These are phyloP conservation scores for Drosophila albomicans DNA, from an alignment of 1,140 invertebrate genomes.

Conservation along the genomic window DNA sequence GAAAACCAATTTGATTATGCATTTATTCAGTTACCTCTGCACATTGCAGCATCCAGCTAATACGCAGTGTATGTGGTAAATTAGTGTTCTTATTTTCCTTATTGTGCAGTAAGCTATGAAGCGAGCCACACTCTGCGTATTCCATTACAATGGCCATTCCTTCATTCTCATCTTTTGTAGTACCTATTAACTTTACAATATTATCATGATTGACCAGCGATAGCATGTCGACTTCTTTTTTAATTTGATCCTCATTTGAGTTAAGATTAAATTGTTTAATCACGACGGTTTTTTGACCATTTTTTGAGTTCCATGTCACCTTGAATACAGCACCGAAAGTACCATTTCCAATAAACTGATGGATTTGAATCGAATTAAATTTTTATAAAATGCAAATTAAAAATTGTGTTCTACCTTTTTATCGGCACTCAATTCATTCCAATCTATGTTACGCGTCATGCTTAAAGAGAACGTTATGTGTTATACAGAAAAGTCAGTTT, in stretches of 20 bases:
- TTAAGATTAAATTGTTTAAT: not conserved
- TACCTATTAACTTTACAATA: not conserved
- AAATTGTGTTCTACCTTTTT: too few relatives aligned
- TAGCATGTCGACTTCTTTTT: not conserved
- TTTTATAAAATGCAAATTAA: not conserved
- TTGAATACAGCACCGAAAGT: not conserved
- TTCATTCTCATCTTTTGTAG: not conserved
- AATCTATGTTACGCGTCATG: too few relatives aligned
- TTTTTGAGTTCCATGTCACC: not conserved
- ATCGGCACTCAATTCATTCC: too few relatives aligned
- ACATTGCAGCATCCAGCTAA: too few relatives aligned
- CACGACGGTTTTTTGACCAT: not conserved
- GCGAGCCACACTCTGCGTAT: not conserved
- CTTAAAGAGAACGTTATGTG: too few relatives aligned
- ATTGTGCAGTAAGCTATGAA: not conserved
- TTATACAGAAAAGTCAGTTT: too few relatives aligned
- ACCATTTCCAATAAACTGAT: not conserved
- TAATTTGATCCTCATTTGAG: not conserved
- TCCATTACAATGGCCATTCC: not conserved
- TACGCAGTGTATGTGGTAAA: too few relatives aligned
- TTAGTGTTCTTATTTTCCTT: too few relatives aligned
- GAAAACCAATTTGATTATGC: too few relatives aligned
- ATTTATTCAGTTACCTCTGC: too few relatives aligned
- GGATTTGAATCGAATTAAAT: not conserved
- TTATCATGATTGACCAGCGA: not conserved